Conservation (phyloP, 2,797 vertebrate genomes). For the Psittacula echo region DNA sequence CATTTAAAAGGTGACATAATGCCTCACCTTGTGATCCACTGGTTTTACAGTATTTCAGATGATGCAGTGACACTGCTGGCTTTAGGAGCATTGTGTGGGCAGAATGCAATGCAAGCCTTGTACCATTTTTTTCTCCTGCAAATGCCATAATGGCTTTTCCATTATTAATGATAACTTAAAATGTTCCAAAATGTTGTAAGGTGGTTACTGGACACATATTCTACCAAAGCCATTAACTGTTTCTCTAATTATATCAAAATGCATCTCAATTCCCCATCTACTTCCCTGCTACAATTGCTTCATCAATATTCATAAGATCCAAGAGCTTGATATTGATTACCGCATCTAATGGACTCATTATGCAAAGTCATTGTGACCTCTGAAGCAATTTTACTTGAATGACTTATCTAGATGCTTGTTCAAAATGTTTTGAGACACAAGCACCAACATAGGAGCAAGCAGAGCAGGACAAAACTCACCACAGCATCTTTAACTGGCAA, state of each 20-base stretch:
- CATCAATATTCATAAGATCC: constrained; percentile 80
- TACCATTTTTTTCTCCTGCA: not conserved
- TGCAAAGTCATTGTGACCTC: constrained; percentile 69
- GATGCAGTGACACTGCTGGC: not conserved
- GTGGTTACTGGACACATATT: constrained; percentile 65
- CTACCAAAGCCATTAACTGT: constrained; percentile 70
- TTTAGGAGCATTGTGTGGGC: not conserved
- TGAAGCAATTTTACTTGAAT: constrained; percentile 40
- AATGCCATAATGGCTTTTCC: constrained; percentile 4
- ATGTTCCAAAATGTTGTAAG: constrained; percentile 49
- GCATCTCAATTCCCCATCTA: constrained; percentile 74
- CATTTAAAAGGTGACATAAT: not conserved
- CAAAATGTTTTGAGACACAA: not conserved
- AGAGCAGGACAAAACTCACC: not conserved
- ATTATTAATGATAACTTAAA: constrained; percentile 52
- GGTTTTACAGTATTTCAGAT: not conserved
- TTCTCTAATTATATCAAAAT: constrained; percentile 73
- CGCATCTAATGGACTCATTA: constrained; percentile 79
- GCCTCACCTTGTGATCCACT: not conserved
- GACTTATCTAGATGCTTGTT: constrained; percentile 14
- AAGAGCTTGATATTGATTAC: constrained; percentile 79
- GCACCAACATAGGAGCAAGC: not conserved
- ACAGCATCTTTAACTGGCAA: not conserved
- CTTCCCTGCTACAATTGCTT: constrained; percentile 68
- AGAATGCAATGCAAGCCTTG: not conserved